Evolutionary conservation across 30 jellyfish, hydroid and myxozoan genomes (phyloP), one percentile per base, ranked within the genome.

Genomic region (Hydractinia symbiolongicarpus): DNA sequence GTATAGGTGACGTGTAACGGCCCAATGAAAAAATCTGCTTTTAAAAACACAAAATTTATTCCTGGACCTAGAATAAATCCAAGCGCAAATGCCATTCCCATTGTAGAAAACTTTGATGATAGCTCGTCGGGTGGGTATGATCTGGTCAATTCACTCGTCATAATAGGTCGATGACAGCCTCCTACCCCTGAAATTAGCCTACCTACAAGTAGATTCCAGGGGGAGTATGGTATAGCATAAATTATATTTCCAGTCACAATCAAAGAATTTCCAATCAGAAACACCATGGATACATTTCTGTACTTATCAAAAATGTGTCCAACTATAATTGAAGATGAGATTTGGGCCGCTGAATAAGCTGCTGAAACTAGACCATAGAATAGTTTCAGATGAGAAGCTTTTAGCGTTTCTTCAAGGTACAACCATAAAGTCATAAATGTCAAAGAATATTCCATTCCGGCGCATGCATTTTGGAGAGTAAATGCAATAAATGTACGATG

Each of bases 131-230:
- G 5, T 14, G 86, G 86, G 30, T 70, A 69, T 19, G 54, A 13
- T 10, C 79, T 67, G 15, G 79, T 68, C 9, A 84, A 66, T 68
- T 84, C 93, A 19, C 93, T 77, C 52, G 61, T 15, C 13, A 80
- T 84, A 1, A 80, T 90, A 7, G 89, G 54, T 17, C 86, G 54
- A 50, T 52, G 50, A 55, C 88, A 57, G 15, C 86, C 78, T 6
- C 74, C 93, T n/a, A 55, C 57, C 6, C 93, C 93, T 30, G 90
- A 83, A 11, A 84, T 54, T 19, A 84, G 73, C 17, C 93, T 78
- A 4, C 93, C 93, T 9, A 62, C 5, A 13, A 84, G 62, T 77
- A 73, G 54, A 6, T 77, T 16, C 93, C 87, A 57, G 4, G 90
- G 90, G 9, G 93, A 84, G 73, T 40, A 84, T 13, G 52, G 93